phyloP scores from a whole-genome alignment of 2,113 vertebrate genomes.

The Corythornis vintsioides region DNA sequence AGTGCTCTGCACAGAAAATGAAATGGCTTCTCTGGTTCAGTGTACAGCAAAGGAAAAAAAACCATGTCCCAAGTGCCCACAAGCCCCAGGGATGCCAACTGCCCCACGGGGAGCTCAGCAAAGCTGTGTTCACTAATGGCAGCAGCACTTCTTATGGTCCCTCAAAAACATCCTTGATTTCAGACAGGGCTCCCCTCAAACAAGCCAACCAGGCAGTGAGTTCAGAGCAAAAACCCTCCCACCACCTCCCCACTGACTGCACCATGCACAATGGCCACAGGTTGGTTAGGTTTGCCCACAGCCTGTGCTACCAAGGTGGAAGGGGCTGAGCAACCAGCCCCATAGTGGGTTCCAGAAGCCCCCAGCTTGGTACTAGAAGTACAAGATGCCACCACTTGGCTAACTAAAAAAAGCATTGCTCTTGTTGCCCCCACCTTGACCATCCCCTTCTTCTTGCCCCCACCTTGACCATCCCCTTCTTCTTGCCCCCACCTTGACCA shows the following conservation, averaged over 20 bases:
- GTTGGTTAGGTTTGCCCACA: neutral
- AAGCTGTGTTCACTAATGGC: neutral
- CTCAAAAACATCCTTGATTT: neutral
- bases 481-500: no score
- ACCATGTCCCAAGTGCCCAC: neutral
- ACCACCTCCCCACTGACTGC: neutral
- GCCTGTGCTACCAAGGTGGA: neutral
- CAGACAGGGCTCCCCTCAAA: neutral
- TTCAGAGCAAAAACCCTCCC: neutral
- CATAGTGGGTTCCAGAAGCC: neutral
- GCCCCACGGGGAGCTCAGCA: neutral
- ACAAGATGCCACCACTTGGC: neutral
- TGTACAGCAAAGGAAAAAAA: neutral
- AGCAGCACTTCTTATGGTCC: neutral
- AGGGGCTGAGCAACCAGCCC: neutral
- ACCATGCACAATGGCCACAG: no score
- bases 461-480: no score
- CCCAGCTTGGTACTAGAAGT: accelerated
- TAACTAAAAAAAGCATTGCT: neutral
- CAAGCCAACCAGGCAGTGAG: neutral
- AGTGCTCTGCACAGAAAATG: neutral
- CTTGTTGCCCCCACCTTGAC: neutral
- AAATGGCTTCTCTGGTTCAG: neutral
- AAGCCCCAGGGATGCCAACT: neutral
- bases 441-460: no score